phyloP scores from a whole-genome alignment of 2,113 vertebrate species.

The Salvator merianae region DNA sequence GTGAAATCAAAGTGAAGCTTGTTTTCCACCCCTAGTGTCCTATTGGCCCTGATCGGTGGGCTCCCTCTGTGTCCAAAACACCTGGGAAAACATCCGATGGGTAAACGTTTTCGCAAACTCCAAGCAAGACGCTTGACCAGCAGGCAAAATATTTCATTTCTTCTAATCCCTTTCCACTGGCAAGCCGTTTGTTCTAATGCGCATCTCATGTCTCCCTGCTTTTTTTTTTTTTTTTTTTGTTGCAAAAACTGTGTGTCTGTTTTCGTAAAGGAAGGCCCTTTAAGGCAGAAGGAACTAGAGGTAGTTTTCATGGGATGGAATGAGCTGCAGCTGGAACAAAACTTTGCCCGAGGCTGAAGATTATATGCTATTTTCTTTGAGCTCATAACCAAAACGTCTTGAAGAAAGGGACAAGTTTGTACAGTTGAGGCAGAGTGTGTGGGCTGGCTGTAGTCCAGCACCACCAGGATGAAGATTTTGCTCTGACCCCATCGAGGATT shows the following conservation, averaged over 20 bases:
- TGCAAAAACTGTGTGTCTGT: background rate
- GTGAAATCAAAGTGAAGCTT: too few species aligned
- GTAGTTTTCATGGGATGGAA: constrained; percentile 7
- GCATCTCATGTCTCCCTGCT: background rate
- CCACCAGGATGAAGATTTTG: constrained; percentile 5
- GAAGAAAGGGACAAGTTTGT: constrained; percentile 12
- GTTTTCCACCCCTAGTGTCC: too few species aligned
- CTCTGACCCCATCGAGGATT: constrained; percentile 16
- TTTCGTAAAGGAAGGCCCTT: background rate
- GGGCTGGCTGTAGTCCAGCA: constrained; percentile 18
- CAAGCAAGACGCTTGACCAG: too few species aligned
- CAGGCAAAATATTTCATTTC: too few species aligned
- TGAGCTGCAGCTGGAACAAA: background rate
- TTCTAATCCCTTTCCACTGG: background rate
- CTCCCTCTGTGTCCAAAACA: too few species aligned
- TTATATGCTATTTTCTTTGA: constrained; percentile 16
- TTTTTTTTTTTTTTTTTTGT: too few species aligned
- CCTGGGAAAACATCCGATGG: too few species aligned
- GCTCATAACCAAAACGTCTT: background rate
- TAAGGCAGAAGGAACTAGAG: background rate
- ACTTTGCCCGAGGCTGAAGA: constrained; percentile 12
- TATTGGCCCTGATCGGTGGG: too few species aligned
- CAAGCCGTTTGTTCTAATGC: background rate
- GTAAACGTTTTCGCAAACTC: too few species aligned
- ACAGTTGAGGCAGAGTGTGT: constrained; percentile 22